phyloP scores from a whole-genome alignment of 2,113 vertebrate genomes.

The Paraplagusia blochii region DNA sequence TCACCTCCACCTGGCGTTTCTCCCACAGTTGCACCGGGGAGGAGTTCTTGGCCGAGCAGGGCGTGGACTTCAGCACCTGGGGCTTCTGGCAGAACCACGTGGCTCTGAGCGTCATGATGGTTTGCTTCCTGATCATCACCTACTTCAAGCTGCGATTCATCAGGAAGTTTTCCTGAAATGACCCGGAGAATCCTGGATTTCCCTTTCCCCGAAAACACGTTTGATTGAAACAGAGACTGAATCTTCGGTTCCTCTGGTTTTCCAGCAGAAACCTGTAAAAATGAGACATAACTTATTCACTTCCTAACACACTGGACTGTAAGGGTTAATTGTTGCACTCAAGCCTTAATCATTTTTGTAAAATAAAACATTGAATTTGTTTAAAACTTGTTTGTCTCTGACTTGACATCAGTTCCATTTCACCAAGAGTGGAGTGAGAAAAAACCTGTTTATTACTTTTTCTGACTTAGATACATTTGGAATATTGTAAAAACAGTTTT shows the following conservation, averaged over 20 bases:
- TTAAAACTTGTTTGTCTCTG: no score
- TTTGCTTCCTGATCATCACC: conserved; percentile 81
- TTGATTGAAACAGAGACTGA: no score
- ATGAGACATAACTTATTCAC: conserved; percentile 12
- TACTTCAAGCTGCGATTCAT: conserved; percentile 87
- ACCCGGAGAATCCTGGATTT: neutral
- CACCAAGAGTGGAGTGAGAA: no score
- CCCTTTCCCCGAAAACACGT: neutral
- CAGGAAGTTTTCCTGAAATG: conserved; percentile 84
- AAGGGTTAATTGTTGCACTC: neutral
- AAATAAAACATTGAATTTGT: no score
- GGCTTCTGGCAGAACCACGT: conserved; percentile 89
- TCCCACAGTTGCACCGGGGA: conserved; percentile 78
- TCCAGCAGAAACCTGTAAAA: no score
- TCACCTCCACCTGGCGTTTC: neutral
- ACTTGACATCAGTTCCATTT: no score
- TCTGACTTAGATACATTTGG: no score
- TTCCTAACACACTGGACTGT: neutral
- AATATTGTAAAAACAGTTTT: no score
- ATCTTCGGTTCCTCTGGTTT: no score
- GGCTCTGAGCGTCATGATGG: conserved; percentile 79
- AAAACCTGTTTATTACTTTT: no score
- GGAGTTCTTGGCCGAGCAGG: conserved; percentile 73
- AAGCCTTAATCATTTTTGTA: no score
- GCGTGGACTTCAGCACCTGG: conserved; percentile 79